Base-by-base conservation (phyloP, 2,113 vertebrate genomes). In the Emydura subglobosa region DNA sequence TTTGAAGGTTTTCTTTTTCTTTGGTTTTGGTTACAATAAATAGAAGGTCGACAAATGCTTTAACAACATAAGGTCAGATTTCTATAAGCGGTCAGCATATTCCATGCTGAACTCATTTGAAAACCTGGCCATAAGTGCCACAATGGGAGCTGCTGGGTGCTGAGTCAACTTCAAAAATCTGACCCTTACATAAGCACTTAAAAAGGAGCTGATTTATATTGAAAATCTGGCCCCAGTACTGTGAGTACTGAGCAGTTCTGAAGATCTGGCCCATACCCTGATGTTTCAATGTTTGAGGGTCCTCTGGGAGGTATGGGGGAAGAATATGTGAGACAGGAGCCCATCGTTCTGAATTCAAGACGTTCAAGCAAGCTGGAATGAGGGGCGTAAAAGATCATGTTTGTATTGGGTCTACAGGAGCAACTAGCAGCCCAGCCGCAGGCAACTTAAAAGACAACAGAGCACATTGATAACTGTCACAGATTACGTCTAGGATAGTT, bases 1-100 rank as follows among this genome's bases (percentile, higher is more conserved):
- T 82, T 82, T 86, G 50, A 82, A 82, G 10, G 72, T 97, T 96
- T 53, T 74, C 65, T 85, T 85, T 76, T 95, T 90, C 88, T 42
- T 76, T 83, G 54, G 14, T 34, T 93, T 93, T 47, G 2, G 61
- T 96, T 92, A 44, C 55, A 90, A n/a, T 54, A 85, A 92, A 91
- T 85, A 82, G 14, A 92, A 79, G 91, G 44, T 16, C 42, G 27
- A 78, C 74, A 78, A 78, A 78, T 47, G 42, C 39, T 27, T 78
- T 47, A 78, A 47, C 25, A 78, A 29, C 82, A 42, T 13, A 79
- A 50, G 34, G 8, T 44, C 55, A 72, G 85, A 93, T 78, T 86
- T 79, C 89, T n/a, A 87, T 10, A 82, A 85, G 3, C 79, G 11
- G 54, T 83, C 83, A 39, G 16, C 74, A 94, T 0, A 1, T 87